These are phyloP conservation scores for Carposina sasakii DNA, from an alignment of 1,140 invertebrate genomes.

Conservation along the genomic window DNA sequence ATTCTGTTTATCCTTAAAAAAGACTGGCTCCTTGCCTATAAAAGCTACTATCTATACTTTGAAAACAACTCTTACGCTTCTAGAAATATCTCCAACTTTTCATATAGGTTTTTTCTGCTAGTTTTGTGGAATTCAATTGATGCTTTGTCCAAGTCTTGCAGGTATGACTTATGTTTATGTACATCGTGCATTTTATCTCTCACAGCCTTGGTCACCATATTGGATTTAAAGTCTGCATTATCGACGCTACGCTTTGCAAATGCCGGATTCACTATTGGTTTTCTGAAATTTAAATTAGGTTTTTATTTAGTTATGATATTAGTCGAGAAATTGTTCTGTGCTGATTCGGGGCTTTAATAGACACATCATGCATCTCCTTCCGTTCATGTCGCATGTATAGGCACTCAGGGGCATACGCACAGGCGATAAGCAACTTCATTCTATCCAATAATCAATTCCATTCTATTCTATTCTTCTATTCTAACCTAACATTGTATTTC, in stretches of 20 bases:
- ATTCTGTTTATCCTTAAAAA: slow-evolving; percentile 72
- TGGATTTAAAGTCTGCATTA: slow-evolving; percentile 44
- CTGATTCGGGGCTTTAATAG: no score
- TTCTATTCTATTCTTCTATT: no score
- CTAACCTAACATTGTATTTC: no score
- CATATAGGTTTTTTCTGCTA: slow-evolving; percentile 73
- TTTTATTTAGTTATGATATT: no score
- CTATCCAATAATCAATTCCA: no score
- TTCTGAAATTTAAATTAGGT: slow-evolving; percentile 43
- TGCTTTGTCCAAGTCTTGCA: slow-evolving; percentile 55
- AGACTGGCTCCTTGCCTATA: no score
- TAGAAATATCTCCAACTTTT: slow-evolving; percentile 74
- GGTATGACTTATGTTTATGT: slow-evolving; percentile 54
- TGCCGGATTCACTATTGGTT: slow-evolving; percentile 68
- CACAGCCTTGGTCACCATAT: slow-evolving; percentile 53
- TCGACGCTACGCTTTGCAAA: slow-evolving; percentile 73
- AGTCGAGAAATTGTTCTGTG: no score
- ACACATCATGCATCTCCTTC: no score
- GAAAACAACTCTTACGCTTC: slow-evolving; percentile 77
- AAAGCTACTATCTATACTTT: no score
- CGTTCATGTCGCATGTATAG: no score
- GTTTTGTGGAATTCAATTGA: slow-evolving; percentile 71
- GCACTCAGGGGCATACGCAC: no score
- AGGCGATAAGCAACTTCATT: no score
- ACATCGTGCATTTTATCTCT: slow-evolving; percentile 57